Evolutionary conservation across 2,797 vertebrate genomes (phyloP), one percentile per base, ranked within the genome.

Genomic region (Florisuga fusca): DNA sequence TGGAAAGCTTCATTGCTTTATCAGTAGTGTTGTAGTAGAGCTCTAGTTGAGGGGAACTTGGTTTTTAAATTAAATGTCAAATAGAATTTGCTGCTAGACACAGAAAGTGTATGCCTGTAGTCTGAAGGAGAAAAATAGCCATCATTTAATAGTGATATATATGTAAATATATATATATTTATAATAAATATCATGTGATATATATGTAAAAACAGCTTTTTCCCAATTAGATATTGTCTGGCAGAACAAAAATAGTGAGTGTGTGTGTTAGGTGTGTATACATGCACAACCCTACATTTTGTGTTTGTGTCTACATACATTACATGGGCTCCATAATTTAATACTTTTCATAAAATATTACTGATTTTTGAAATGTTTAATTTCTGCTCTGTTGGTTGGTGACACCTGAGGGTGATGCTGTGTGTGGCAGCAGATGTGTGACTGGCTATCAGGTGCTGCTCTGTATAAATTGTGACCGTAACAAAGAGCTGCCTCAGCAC

Each of bases 11-110:
- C 86, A 73, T 95, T 97, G 77, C 82, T 97, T 96, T 94, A 90
- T 96, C 86, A 23, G 38, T 93, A 79, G 58, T 96, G 71, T 97
- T 94, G 43, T 82, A 93, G 95, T 86, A 92, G 80, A 96, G 88
- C 85, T 96, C 93, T 92, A 96, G 92, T 97, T 98, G 96, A 97
- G 89, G 89, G 90, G 92, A 97, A 97, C 86, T 97, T 97, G 80
- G 59, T 96, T 98, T 97, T 97, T 89, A 97, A 98, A 98, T 98
- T 96, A 95, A 93, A 94, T 96, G 97, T 98, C 97, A 98, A 90
- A 95, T 97, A 93, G 94, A 95, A 97, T 97, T 98, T 98, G 54
- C 67, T 95, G 78, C 83, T 91, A 58, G 93, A 95, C 96, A 96
- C 23, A 18, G 90, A 93, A 97, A 97, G 87, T 91, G 82, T 85